Evolutionary conservation across 2,113 vertebrate genomes (phyloP).

Genomic region (Heptranchias perlo): DNA sequence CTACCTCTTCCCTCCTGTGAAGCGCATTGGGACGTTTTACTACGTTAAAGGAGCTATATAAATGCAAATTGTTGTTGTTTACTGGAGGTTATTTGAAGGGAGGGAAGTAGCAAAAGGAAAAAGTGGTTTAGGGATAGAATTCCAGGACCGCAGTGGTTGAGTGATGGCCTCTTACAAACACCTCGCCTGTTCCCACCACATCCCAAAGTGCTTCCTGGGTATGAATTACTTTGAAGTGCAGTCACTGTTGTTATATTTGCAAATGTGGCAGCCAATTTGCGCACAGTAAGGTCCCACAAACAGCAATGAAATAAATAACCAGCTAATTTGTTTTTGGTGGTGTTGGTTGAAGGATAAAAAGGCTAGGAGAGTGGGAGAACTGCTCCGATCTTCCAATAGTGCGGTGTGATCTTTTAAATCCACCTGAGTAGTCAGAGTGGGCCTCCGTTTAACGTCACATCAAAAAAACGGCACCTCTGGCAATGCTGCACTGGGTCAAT

Average conservation of each 20-base stretch:
- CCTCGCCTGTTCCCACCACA: no score
- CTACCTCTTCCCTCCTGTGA: no score
- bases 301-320: not conserved
- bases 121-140: no score
- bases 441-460: not conserved
- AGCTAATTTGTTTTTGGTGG: not conserved
- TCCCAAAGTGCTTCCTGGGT: not conserved
- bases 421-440: not conserved
- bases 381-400: not conserved
- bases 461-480: not conserved
- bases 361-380: no score
- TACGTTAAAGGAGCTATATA: no score
- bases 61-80: no score
- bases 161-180: no score
- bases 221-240: not conserved
- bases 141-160: no score
- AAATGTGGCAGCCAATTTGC: not conserved
- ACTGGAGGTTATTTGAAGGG: no score
- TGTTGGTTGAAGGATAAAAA: not conserved
- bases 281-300: not conserved
- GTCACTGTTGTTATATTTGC: not conserved
- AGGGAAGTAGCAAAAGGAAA: no score
- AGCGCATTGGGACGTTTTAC: no score
- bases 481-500: not conserved
- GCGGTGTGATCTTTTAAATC: not conserved